phyloP scores from a whole-genome alignment of 2,113 vertebrate species.

The Addax nasomaculatus region DNA sequence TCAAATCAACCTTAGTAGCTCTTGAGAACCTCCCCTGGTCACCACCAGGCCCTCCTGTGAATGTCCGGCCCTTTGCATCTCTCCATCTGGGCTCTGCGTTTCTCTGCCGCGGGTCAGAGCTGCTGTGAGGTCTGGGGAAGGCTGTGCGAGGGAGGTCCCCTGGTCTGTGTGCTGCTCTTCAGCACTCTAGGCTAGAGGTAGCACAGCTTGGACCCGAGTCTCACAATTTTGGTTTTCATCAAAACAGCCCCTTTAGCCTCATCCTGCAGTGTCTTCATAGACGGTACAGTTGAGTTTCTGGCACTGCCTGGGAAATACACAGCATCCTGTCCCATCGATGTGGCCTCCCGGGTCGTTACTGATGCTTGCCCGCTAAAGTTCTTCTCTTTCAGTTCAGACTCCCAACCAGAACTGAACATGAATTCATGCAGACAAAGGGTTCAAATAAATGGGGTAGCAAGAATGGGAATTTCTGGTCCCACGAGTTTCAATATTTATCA shows the following conservation, averaged over 20 bases:
- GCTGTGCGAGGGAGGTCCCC: neutral
- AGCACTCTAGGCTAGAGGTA: neutral
- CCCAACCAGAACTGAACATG: neutral
- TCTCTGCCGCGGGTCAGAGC: neutral
- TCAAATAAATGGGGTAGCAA: neutral
- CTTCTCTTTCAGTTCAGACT: neutral
- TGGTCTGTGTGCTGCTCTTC: neutral
- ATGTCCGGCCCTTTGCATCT: rapidly evolving
- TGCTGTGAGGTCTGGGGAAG: neutral
- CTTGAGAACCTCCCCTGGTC: neutral
- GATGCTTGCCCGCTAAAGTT: neutral
- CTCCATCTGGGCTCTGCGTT: neutral
- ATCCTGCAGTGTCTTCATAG: neutral
- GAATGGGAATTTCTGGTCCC: no score
- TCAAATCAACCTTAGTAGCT: neutral
- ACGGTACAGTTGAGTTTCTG: neutral
- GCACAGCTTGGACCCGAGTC: neutral
- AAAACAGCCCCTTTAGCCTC: neutral
- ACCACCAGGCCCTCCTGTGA: no score
- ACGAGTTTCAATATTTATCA: rapidly evolving
- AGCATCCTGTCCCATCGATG: neutral
- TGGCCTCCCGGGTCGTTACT: rapidly evolving
- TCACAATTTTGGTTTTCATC: neutral
- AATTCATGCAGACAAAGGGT: neutral
- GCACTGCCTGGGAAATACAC: neutral